Conservation (phyloP, 2,888 invertebrate genomes). For the Ormia ochracea region DNA sequence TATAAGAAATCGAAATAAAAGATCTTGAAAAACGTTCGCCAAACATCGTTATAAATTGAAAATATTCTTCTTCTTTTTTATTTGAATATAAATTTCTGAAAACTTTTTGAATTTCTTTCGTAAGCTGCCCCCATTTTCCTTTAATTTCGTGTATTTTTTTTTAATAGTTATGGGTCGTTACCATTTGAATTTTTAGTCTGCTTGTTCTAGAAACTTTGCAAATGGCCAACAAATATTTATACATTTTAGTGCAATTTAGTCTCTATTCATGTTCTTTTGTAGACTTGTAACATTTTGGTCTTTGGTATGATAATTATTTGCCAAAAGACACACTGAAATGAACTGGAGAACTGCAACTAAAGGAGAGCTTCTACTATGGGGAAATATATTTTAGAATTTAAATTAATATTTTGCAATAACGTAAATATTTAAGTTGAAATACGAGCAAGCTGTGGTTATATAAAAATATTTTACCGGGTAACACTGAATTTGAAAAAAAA, state of each 20-base stretch:
- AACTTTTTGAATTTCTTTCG: no score
- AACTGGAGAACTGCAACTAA: conserved; percentile 1
- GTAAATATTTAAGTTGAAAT: neutral
- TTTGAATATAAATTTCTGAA: no score
- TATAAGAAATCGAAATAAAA: no score
- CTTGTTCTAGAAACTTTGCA: conserved; percentile 30
- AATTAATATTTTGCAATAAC: neutral
- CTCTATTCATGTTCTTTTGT: neutral
- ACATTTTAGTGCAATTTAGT: neutral
- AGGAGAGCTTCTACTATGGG: neutral
- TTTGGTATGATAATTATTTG: neutral
- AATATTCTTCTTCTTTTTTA: no score
- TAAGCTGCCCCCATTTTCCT: neutral
- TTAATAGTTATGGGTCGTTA: conserved; percentile 50
- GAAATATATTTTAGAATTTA: neutral
- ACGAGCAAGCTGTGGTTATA: neutral
- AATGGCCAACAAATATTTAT: conserved; percentile 22
- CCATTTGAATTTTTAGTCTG: conserved; percentile 18
- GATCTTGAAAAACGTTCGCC: no score
- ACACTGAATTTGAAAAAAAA: no score
- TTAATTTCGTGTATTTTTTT: neutral
- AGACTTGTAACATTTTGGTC: neutral
- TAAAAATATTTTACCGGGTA: neutral
- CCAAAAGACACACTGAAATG: neutral
- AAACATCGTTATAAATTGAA: no score